Conservation (phyloP, 1,140 invertebrate species). For the Papilio dardanus region DNA sequence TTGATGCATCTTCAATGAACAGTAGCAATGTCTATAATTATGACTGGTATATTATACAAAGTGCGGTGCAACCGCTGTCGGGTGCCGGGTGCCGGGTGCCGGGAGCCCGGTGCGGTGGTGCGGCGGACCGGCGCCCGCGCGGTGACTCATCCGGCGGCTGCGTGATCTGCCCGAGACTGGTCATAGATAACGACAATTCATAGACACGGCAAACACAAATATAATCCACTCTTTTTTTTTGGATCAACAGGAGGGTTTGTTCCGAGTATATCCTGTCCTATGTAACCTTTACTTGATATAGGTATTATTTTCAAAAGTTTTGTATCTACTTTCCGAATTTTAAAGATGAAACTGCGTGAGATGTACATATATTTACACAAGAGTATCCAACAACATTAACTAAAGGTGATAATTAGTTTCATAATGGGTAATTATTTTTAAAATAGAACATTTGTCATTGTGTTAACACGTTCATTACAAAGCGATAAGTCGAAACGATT, state of each 20-base stretch:
- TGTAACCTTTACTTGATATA: too few relatives aligned
- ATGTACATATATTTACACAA: not conserved
- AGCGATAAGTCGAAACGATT: constrained; percentile 11
- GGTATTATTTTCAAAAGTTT: too few relatives aligned
- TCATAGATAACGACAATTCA: constrained; percentile 38
- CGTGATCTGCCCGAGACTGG: constrained; percentile 46
- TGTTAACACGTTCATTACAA: constrained; percentile 9
- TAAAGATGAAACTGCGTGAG: too few relatives aligned
- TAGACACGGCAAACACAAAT: constrained; percentile 34
- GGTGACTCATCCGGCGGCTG: constrained; percentile 60
- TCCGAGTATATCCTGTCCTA: not conserved
- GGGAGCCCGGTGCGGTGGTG: constrained; percentile 49
- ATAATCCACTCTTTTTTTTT: not conserved
- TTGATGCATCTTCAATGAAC: constrained; percentile 21
- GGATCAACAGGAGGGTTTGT: not conserved
- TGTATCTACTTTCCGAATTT: too few relatives aligned
- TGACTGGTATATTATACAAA: constrained; percentile 46
- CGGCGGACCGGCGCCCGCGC: constrained; percentile 44
- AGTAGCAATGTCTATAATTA: constrained; percentile 48
- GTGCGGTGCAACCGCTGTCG: constrained; percentile 37
- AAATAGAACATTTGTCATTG: not conserved
- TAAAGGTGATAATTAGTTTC: not conserved
- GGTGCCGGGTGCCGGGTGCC: constrained; percentile 48
- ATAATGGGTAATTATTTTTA: not conserved
- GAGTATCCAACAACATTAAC: not conserved